Percentiles rank a stretch among this genome's conserved stretches.
These are phyloP conservation scores for Galerucella nymphaeae DNA, from an alignment of 2,888 invertebrate species.

Conservation along the genomic window DNA sequence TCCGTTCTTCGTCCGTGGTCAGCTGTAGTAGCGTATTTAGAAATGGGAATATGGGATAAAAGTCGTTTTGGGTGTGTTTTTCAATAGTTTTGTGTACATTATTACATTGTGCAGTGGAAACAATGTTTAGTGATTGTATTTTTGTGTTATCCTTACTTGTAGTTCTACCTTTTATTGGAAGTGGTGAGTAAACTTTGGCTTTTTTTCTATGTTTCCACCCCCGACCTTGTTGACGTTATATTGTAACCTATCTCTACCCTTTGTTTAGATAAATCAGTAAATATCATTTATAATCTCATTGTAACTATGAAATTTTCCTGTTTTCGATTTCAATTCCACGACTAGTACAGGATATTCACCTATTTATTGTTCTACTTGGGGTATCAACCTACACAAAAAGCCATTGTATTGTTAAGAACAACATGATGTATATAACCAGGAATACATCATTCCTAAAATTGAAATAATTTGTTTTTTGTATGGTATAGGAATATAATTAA, in stretches of 20 bases:
- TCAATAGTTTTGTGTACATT: conserved; percentile 40
- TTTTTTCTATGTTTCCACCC: conserved; percentile 37
- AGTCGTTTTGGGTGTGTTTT: conserved; percentile 46
- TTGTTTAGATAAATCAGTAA: conserved; percentile 14
- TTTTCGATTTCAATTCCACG: neutral
- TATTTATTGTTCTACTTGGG: conserved; percentile 15
- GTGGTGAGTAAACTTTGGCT: conserved; percentile 69
- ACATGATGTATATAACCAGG: neutral
- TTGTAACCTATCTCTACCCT: conserved; percentile 15
- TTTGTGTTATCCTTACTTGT: conserved; percentile 76
- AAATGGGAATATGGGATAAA: conserved; percentile 42
- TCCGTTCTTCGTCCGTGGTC: conserved; percentile 37
- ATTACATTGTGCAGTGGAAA: conserved; percentile 38
- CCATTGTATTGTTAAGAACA: conserved; percentile 4
- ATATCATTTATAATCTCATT: neutral
- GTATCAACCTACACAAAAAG: conserved; percentile 11
- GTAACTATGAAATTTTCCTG: conserved; percentile 2
- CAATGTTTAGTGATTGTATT: conserved; percentile 56
- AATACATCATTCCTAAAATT: neutral
- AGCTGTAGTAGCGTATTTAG: conserved; percentile 40
- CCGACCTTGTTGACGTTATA: conserved; percentile 36
- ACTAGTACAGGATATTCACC: conserved; percentile 18
- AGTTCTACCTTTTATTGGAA: conserved; percentile 77
- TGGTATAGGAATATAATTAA: neutral
- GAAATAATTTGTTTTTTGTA: neutral